phyloP scores from a whole-genome alignment of 2,113 vertebrate species.

The Zosterops pallidus region DNA sequence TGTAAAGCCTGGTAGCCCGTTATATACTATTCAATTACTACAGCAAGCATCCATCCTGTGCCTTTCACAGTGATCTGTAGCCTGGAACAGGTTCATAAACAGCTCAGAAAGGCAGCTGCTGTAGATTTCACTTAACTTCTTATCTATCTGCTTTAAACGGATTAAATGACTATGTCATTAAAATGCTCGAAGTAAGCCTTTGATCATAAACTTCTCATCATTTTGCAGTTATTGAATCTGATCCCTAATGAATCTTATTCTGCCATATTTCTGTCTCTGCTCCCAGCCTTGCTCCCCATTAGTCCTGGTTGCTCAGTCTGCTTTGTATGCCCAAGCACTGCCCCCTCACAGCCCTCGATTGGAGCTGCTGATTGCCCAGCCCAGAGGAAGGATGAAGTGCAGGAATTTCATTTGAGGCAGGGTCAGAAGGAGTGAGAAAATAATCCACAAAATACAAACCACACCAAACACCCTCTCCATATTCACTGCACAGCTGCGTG shows the following conservation, averaged over 20 bases:
- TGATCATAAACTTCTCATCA: conserved; percentile 58
- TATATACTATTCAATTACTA: background rate
- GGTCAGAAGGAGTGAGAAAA: conserved; percentile 42
- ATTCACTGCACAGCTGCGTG: background rate
- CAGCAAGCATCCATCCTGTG: background rate
- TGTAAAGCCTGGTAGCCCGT: background rate
- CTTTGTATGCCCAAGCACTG: conserved; percentile 34
- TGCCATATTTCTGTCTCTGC: background rate
- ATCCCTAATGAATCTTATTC: conserved; percentile 24
- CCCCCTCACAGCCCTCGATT: background rate
- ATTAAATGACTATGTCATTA: conserved; percentile 42
- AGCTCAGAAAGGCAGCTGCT: background rate
- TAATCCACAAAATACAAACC: conserved; percentile 34
- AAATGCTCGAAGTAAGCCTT: conserved; percentile 55
- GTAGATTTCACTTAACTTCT: conserved; percentile 59
- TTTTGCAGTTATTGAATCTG: conserved; percentile 44
- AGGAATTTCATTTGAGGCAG: conserved; percentile 28
- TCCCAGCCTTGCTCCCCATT: background rate
- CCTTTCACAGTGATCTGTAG: conserved; percentile 12
- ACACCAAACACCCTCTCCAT: background rate
- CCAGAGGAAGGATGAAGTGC: conserved; percentile 28
- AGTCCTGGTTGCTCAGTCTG: background rate
- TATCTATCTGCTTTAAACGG: conserved; percentile 46
- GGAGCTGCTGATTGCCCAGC: conserved; percentile 48
- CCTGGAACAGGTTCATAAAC: conserved; percentile 30